Conservation (phyloP, 2,113 vertebrate genomes). For the Anas platyrhynchos region DNA sequence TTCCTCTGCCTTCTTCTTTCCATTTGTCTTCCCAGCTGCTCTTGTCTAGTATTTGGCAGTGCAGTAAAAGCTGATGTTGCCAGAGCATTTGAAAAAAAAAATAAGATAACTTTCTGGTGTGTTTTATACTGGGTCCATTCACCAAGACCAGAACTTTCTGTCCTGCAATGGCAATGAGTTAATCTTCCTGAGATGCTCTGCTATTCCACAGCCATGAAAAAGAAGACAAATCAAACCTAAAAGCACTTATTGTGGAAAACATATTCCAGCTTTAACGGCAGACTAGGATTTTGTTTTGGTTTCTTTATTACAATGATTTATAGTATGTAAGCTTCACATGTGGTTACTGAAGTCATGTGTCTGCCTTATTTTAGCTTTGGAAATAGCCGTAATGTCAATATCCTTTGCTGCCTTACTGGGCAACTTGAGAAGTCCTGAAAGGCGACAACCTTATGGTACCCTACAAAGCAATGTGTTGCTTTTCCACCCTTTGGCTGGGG, state of each 20-base stretch:
- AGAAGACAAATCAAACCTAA: conserved; percentile 21
- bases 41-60: not conserved
- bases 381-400: conserved; percentile 22
- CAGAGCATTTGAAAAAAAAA: not conserved
- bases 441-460: not conserved
- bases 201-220: not conserved
- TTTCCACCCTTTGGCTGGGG: not conserved
- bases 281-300: conserved; percentile 30
- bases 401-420: not conserved
- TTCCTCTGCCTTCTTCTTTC: not conserved
- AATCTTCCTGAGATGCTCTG: not conserved
- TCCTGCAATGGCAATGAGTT: not conserved
- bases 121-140: not conserved
- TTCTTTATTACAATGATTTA: conserved; percentile 18
- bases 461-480: not conserved
- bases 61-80: not conserved
- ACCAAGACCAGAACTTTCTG: not conserved
- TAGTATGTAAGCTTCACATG: conserved; percentile 26
- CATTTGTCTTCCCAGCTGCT: not conserved
- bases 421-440: not conserved
- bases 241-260: conserved; percentile 17
- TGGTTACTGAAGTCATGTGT: not conserved
- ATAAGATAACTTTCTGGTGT: not conserved
- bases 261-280: conserved; percentile 37
- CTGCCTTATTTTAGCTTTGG: conserved; percentile 40